phyloP scores from a whole-genome alignment of 2,888 invertebrate genomes.

The Megastigmus dorsalis region DNA sequence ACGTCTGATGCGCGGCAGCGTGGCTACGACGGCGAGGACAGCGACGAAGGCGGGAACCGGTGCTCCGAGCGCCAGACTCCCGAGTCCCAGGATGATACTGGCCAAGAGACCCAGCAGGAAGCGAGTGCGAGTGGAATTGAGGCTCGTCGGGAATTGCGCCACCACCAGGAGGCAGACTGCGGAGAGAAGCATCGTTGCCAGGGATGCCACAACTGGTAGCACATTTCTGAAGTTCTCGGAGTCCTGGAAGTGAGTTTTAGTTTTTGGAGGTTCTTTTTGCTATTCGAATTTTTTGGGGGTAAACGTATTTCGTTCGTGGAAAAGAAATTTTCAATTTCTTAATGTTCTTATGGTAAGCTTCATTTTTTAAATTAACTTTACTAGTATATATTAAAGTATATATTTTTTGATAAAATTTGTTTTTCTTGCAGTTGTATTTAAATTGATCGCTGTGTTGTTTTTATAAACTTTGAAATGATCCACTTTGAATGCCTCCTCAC shows the following conservation, averaged over 20 bases:
- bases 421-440: no score
- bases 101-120: constrained; percentile 77
- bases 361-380: no score
- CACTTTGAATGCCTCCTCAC: no score
- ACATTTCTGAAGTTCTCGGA: constrained; percentile 76
- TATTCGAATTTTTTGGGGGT: no score
- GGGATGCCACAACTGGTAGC: constrained; percentile 74
- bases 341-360: no score
- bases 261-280: no score
- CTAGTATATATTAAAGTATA: no score
- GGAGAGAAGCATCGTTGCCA: constrained; percentile 79
- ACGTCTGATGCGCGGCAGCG: constrained; percentile 75
- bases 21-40: constrained; percentile 81
- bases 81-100: constrained; percentile 76
- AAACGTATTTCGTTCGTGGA: no score
- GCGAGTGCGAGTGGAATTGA: constrained; percentile 62
- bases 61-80: constrained; percentile 74
- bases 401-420: no score
- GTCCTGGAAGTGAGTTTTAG: constrained; percentile 14
- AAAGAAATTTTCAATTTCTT: no score
- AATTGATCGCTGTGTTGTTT: no score
- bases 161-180: constrained; percentile 79
- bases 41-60: constrained; percentile 84
- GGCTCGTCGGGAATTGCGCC: constrained; percentile 66
- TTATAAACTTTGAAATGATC: no score